These are phyloP conservation scores for Papilio helenus DNA, from an alignment of 1,140 invertebrate species.

Conservation along the genomic window DNA sequence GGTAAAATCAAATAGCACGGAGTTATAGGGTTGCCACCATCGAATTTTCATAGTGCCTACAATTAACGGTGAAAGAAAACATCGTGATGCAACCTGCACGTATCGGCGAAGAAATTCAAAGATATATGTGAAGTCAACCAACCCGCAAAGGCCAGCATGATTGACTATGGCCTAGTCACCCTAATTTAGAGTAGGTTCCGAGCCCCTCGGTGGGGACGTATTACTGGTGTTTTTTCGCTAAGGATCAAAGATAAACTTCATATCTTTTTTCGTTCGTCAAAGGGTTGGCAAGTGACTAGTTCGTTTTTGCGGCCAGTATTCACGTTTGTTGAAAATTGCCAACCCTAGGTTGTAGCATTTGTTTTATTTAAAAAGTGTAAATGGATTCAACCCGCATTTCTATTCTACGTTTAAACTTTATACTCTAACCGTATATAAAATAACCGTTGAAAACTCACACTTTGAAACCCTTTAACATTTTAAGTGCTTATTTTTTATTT, in stretches of 20 bases:
- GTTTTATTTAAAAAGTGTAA: constrained; percentile 1
- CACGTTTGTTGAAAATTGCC: background rate
- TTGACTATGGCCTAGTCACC: too few relatives aligned
- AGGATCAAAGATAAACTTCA: background rate
- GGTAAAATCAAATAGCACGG: constrained; percentile 6
- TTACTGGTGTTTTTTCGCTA: background rate
- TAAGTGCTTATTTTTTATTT: constrained; percentile 14
- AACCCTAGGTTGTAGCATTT: background rate
- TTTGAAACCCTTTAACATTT: constrained; percentile 4
- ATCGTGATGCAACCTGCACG: too few relatives aligned
- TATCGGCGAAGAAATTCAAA: too few relatives aligned
- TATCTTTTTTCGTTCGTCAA: background rate
- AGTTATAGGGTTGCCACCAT: constrained; percentile 5
- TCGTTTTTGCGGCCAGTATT: background rate
- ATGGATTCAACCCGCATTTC: background rate
- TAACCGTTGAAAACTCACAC: background rate
- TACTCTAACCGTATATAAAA: background rate
- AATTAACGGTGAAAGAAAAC: too few relatives aligned
- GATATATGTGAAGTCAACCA: too few relatives aligned
- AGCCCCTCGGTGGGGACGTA: too few relatives aligned
- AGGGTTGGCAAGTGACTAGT: background rate
- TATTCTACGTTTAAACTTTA: constrained; percentile 3
- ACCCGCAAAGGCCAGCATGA: too few relatives aligned
- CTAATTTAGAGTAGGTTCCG: too few relatives aligned
- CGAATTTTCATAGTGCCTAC: background rate